phyloP scores from a whole-genome alignment of 1,140 invertebrate genomes.

The Galleria mellonella region DNA sequence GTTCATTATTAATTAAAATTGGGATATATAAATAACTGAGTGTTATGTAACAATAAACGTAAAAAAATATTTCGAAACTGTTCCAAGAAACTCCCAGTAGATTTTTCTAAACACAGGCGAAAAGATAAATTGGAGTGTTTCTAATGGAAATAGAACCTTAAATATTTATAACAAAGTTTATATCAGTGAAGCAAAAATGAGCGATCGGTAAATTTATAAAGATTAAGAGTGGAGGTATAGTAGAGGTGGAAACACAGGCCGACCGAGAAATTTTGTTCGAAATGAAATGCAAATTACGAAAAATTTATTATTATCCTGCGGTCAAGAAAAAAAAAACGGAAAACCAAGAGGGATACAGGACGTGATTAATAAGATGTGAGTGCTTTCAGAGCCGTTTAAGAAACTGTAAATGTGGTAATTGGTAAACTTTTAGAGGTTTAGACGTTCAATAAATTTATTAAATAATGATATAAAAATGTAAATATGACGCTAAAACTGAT shows the following conservation, averaged over 20 bases:
- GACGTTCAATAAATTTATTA: neutral
- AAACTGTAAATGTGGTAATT: conserved; percentile 14
- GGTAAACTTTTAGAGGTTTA: neutral
- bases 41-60: neutral
- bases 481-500: no score
- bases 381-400: conserved; percentile 14
- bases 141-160: no score
- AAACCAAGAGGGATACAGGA: conserved; percentile 33
- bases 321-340: conserved; percentile 47
- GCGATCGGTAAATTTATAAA: conserved; percentile 9
- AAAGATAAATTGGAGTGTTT: no score
- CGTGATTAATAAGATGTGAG: conserved; percentile 45
- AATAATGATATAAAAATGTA: no score
- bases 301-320: conserved; percentile 63
- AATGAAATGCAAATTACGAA: conserved; percentile 60
- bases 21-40: no score
- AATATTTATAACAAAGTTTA: no score
- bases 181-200: neutral
- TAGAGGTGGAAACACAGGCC: conserved; percentile 18
- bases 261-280: conserved; percentile 34
- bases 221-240: neutral
- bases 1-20: no score
- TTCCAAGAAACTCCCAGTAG: no score
- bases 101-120: no score
- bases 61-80: neutral